A percentile compares a stretch with the other conserved stretches of the same genome.
Conservation (phyloP, 2,113 vertebrate genomes). For the Lamprotornis superbus region DNA sequence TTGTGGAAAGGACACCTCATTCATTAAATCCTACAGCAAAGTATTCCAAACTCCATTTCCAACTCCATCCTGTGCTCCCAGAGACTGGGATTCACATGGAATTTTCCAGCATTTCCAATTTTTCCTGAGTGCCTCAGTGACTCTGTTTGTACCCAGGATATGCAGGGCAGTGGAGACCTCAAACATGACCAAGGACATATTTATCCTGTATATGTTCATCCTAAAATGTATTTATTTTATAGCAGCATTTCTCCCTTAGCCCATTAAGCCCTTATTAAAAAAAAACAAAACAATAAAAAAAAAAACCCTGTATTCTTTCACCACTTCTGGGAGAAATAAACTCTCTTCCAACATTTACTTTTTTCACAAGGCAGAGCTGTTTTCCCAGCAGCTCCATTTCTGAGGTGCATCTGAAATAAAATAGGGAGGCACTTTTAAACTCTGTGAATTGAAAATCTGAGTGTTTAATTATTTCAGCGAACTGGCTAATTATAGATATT, state of each 20-base stretch:
- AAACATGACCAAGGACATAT: neutral
- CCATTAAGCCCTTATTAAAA: neutral
- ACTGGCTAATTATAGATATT: neutral
- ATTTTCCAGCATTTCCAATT: neutral
- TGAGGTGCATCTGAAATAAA: neutral
- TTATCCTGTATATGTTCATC: neutral
- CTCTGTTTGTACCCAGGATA: rapidly evolving
- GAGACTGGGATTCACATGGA: neutral
- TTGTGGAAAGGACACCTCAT: neutral
- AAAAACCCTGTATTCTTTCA: neutral
- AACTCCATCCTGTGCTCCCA: neutral
- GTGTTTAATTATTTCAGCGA: slow-evolving; percentile 10
- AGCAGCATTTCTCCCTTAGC: neutral
- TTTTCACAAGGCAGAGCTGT: neutral
- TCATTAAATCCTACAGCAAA: neutral
- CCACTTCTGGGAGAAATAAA: neutral
- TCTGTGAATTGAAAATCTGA: neutral
- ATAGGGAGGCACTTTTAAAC: neutral
- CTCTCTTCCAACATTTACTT: neutral
- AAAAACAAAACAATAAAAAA: neutral
- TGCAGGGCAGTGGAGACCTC: neutral
- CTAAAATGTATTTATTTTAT: neutral
- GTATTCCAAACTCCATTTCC: neutral
- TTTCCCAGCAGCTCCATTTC: neutral
- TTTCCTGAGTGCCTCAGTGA: neutral